Conservation (phyloP, 53 echinoderm and acorn worm species). For the Astropecten irregularis region DNA sequence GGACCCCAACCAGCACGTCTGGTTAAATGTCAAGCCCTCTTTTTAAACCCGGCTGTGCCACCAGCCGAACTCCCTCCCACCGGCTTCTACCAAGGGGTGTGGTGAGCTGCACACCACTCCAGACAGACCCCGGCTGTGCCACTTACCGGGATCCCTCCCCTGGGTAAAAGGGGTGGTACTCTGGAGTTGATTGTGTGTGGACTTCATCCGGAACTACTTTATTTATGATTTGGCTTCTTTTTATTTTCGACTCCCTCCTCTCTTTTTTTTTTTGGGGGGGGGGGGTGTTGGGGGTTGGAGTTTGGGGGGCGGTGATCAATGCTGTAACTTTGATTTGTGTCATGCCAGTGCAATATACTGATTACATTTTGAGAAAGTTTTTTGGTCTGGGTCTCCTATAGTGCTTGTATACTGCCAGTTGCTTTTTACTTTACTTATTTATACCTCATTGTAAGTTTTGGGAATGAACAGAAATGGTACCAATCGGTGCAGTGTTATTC, state of each 20-base stretch:
- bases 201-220: conserved; percentile 46
- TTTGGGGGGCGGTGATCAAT: not conserved
- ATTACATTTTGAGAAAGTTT: not conserved
- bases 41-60: conserved; percentile 19
- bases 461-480: too few relatives aligned
- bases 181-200: not conserved
- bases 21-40: conserved; percentile 52
- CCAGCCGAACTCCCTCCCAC: conserved; percentile 25
- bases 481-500: too few relatives aligned
- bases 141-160: conserved; percentile 25
- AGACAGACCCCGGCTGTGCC: conserved; percentile 46
- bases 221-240: not conserved
- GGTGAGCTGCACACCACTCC: conserved; percentile 31
- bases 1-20: conserved; percentile 29
- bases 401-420: not conserved
- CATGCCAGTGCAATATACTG: not conserved
- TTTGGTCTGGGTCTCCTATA: not conserved
- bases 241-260: not conserved
- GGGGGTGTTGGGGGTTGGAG: not conserved
- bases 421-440: too few relatives aligned
- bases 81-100: conserved; percentile 43
- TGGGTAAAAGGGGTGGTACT: conserved; percentile 42
- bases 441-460: too few relatives aligned
- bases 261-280: not conserved
- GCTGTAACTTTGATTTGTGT: conserved; percentile 34